Evolutionary conservation across 2,888 invertebrate genomes (phyloP), one percentile per base, ranked within the genome.

Genomic region (Dasypolia templi): DNA sequence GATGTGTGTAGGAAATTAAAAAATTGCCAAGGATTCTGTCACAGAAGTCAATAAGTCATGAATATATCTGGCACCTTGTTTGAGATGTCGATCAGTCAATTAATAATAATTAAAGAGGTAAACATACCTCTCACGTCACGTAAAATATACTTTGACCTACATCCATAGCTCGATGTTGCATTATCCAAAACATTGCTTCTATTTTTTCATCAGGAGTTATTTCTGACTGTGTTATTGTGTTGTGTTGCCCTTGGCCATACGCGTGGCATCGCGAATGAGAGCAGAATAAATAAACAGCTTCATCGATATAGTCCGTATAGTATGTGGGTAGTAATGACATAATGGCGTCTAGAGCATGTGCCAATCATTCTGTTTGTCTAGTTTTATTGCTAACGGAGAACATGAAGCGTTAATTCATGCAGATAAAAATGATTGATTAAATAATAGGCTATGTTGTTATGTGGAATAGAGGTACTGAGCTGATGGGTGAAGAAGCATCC

Each of bases 311-410:
- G 22, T 22, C 22, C 62, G 4, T 19, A 64, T 64, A 86, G 4
- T 19, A 64, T 64, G 87, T 87, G 83, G 87, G 82, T n/a, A 65
- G 77, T 39, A 72, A 81, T 87, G 87, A 86, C 87, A 86, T 86
- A 87, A 86, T 84, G 76, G 70, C 67, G 72, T 66, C 79, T 75
- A 72, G 69, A 19, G 78, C 64, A 72, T 55, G 58, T 73, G 81
- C 73, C 82, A 78, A 82, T 74, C 74, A 74, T 71, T 53, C 29
- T 64, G 77, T 77, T 72, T 68, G 53, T 64, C 26, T 81, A 46
- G 58, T 22, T 66, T 81, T 64, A 59, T 72, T 59, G 53, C 49
- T 22, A 46, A 62, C 26, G 26, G 42, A 55, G 19, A 32, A 17
- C 49, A 35, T 44, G 66, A 58, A 29, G 53, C 51, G 68, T 32